Evolutionary conservation across 2,888 invertebrate species (phyloP), one percentile per base, ranked within the genome.

Genomic region (Pristionchus exspectatus): DNA sequence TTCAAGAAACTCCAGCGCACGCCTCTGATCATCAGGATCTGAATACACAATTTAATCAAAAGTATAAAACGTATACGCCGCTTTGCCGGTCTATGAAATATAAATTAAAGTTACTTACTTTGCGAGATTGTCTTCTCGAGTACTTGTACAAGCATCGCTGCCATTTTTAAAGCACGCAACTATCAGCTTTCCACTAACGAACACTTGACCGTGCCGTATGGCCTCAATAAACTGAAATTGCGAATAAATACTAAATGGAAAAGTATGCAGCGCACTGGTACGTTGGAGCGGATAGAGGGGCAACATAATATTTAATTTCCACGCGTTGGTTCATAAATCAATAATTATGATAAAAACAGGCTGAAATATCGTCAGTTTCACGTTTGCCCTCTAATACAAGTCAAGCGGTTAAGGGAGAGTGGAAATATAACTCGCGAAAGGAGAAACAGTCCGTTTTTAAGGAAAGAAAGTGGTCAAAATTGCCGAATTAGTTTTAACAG

Each of bases 51-150:
- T 14, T 30, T 2, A 38, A 38, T 38, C 38, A 38, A 38, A 38
- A 2, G 7, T 56, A 56, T 44, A 63, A 27, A 33, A 44, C 3
- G 44, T 66, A 12, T 18, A 93, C 89, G 89, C 88, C 87, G 91
- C 88, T 38, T 63, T 24, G 38, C 16, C 24, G 44, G 7, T 33
- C 30, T 50, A 18, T 9, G 44, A 50, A 77, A 77, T 44, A 21
- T 27, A 16, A 38, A 77, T 5, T 38, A 38, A 50, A 30, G 18
- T 18, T 9, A 90, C 92, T 97, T 96, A 99, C 98, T 98, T 96
- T 98, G 97, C 94, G 98, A 98, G 95, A 98, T 97, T 93, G 98
- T 99, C 96, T 98, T 98, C 96, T 98, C 98, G 95, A 99, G 97
- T 96, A 99, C 95, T 90, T 95, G 94, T 77, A 96, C 94, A 89